Conservation (phyloP, 2,888 invertebrate genomes). For the Clivina fossor region DNA sequence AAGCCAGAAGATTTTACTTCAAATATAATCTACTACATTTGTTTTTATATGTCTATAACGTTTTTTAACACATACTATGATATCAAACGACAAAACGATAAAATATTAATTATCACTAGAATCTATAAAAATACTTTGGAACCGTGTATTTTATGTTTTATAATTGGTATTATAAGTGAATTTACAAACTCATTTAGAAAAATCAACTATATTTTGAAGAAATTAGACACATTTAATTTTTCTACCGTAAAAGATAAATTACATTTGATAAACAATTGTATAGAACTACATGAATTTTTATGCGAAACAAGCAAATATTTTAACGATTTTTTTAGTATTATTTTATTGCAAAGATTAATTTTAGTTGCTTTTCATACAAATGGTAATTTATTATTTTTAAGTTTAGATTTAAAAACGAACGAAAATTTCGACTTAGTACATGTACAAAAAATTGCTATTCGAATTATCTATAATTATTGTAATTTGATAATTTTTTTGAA, state of each 20-base stretch:
- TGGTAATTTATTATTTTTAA: slow-evolving; percentile 11
- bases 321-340: neutral
- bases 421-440: neutral
- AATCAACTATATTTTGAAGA: neutral
- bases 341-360: neutral
- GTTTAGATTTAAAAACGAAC: neutral
- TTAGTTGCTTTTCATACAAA: neutral
- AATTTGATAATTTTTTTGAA: no score
- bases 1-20: no score
- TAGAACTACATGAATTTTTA: neutral
- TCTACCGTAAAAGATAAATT: neutral
- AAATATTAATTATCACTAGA: no score
- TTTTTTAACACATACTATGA: neutral
- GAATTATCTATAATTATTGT: no score
- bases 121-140: no score
- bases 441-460: no score
- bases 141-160: no score
- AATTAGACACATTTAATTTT: no score
- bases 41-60: neutral
- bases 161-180: slow-evolving; percentile 2
- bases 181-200: neutral
- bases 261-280: neutral
- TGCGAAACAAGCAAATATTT: neutral
- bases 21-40: no score
- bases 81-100: no score